These are phyloP conservation scores for Platygyra sinensis DNA, from an alignment of 64 coral and sea anemone species.

Conservation along the genomic window DNA sequence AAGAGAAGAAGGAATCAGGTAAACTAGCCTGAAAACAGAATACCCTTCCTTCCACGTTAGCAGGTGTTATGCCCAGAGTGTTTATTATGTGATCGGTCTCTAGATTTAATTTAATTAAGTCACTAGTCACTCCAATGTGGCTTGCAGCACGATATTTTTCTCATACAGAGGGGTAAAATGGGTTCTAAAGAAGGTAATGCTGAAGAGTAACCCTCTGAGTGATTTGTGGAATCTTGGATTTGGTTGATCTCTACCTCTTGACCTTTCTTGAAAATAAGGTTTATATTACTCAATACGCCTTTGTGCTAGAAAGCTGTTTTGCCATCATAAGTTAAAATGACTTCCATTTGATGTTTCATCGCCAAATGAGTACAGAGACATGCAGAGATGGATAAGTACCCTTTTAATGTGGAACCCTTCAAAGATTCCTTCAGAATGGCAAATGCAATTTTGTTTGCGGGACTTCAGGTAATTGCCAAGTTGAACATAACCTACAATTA, in stretches of 20 bases:
- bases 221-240: slow-evolving; percentile 7
- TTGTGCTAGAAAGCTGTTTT: neutral
- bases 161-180: too few relatives aligned
- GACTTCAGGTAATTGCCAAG: neutral
- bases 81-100: too few relatives aligned
- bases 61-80: too few relatives aligned
- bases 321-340: neutral
- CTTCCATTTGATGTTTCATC: neutral
- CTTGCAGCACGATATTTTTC: too few relatives aligned
- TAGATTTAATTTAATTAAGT: too few relatives aligned
- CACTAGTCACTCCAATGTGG: too few relatives aligned
- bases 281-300: neutral
- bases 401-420: neutral
- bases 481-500: neutral
- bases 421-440: slow-evolving; percentile 3
- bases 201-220: too few relatives aligned
- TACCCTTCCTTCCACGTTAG: too few relatives aligned
- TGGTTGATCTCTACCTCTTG: neutral
- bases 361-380: neutral
- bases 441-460: neutral
- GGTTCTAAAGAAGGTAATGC: too few relatives aligned
- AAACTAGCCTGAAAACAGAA: neutral
- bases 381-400: neutral
- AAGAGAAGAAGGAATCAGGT: slow-evolving; percentile 48
- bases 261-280: neutral